A percentile compares a stretch with the other conserved stretches of the same genome.
phyloP scores from a whole-genome alignment of 2,888 invertebrate species.

The Dolichomitus sp. region DNA sequence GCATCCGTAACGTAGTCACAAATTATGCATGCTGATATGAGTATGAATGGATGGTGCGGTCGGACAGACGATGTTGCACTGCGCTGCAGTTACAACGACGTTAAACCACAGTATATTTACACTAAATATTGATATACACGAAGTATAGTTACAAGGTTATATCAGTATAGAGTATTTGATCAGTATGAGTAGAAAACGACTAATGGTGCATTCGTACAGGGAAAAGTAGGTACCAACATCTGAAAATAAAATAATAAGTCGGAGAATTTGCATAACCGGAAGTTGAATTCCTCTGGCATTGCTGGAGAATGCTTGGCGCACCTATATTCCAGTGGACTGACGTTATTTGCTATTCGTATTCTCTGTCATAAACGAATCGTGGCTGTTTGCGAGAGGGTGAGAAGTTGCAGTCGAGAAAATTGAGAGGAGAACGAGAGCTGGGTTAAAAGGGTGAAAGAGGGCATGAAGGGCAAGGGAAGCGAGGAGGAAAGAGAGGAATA shows the following conservation, averaged over 20 bases:
- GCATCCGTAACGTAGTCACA: slow-evolving; percentile 66
- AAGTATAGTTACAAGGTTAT: not conserved
- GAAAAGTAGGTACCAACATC: not conserved
- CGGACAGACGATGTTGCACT: slow-evolving; percentile 32
- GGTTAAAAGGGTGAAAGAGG: slow-evolving; percentile 28
- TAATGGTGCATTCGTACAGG: slow-evolving; percentile 6
- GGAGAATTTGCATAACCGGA: slow-evolving; percentile 49
- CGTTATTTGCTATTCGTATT: slow-evolving; percentile 33
- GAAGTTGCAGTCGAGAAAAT: slow-evolving; percentile 39
- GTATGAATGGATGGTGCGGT: slow-evolving; percentile 62
- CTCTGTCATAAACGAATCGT: slow-evolving; percentile 51
- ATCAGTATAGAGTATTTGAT: not conserved
- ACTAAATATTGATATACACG: not conserved
- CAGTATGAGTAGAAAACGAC: not conserved
- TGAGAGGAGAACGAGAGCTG: slow-evolving; percentile 24
- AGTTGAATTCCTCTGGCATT: slow-evolving; percentile 38
- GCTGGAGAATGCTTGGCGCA: not conserved
- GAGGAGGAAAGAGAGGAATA: slow-evolving; percentile 24
- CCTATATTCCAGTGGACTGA: slow-evolving; percentile 2
- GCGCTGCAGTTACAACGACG: slow-evolving; percentile 12
- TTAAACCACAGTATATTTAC: not conserved
- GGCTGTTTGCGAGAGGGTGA: slow-evolving; percentile 24
- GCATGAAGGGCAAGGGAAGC: not conserved
- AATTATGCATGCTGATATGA: slow-evolving; percentile 70
- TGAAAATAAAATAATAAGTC: slow-evolving; percentile 15